Evolutionary conservation across 1,140 invertebrate genomes (phyloP).

Genomic region (Tetramorium alpestre): DNA sequence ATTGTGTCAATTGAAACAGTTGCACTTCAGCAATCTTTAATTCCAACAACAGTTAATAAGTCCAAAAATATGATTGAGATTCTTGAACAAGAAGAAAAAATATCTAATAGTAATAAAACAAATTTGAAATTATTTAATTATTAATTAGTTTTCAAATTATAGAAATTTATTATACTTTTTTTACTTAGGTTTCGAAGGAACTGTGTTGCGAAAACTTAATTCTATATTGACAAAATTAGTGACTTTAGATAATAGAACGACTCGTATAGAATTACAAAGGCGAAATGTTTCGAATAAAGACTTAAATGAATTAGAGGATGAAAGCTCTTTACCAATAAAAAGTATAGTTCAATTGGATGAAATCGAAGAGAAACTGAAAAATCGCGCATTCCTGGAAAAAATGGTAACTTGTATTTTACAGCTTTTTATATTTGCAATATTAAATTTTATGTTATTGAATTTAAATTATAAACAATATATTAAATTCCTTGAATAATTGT

Average conservation of each 20-base stretch:
- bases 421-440: not conserved
- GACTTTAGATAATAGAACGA: not conserved
- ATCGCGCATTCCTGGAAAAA: not conserved
- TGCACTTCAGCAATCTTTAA: not conserved
- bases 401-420: not conserved
- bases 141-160: too few species aligned
- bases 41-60: not conserved
- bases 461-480: not conserved
- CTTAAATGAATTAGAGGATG: not conserved
- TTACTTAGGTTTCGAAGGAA: too few species aligned
- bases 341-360: not conserved
- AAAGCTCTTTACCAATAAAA: not conserved
- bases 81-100: too few species aligned
- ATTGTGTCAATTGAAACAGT: not conserved
- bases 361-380: not conserved
- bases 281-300: not conserved
- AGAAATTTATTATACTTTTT: too few species aligned
- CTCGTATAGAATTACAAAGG: not conserved
- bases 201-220: too few species aligned
- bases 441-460: not conserved
- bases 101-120: too few species aligned
- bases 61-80: not conserved
- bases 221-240: too few species aligned
- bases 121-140: too few species aligned
- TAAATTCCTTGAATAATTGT: not conserved